Base-by-base conservation (phyloP, 2,888 invertebrate genomes). In the Minunthozetes semirufus region DNA sequence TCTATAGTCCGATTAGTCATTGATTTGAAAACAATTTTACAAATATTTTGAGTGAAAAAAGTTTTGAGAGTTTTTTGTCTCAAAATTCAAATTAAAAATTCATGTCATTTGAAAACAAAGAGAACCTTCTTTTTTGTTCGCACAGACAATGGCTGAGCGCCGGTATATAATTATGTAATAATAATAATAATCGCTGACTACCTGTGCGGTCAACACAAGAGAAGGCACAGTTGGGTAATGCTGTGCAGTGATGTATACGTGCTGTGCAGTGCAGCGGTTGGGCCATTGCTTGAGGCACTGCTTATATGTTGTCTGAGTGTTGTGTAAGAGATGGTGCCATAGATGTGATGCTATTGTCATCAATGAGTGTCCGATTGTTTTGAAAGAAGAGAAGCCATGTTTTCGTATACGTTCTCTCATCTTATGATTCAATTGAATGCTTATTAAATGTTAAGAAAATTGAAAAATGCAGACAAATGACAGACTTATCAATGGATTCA, bases 291-390 rank as follows among this genome's bases (percentile, higher is more conserved):
- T 17, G 9, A 13, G 59, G 15, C 59, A 29, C 1, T 22, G 29
- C 29, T 48, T 17, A 59, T 17, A 59, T 27, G 25, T 27, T 56
- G 22, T 59, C 13, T 59, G 15, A 17, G 53, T 46, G 71, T 75
- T 46, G 72, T 72, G 25, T 71, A 75, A 63, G 71, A 71, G 72
- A 72, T 59, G 75, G 75, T 75, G 56, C 59, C 17, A 66, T 74
- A 46, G 70, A 70, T 70, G 42, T 46, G 48, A 61, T 29, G 61
- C 25, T 27, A 27, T 61, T 27, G 29, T 61, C 22, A 25, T 22
- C 29, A 61, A 61, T 11, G 42, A 42, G 42, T 42, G 42, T 42
- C 38, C 42, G 66, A 66, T 66, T 68, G 68, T 68, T 68, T 68
- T 68, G 68, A 68, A 68, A 68, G 68, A 68, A 68, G 68, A 68